These are phyloP conservation scores for Caretta caretta DNA, from an alignment of 2,113 vertebrate species.

Conservation along the genomic window DNA sequence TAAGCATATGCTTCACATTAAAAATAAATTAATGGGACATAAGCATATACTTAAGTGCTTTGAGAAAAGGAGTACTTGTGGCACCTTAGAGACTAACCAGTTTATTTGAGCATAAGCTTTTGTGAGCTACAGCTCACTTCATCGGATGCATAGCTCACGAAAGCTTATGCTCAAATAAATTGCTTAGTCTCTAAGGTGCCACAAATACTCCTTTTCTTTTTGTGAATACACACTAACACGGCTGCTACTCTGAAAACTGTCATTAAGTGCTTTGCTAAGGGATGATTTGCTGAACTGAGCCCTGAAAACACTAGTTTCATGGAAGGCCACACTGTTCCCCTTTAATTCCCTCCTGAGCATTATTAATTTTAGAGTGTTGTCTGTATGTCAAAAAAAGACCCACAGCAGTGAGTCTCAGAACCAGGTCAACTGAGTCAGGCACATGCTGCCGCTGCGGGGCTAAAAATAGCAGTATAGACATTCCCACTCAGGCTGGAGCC, in stretches of 20 bases:
- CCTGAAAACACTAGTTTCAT: not conserved
- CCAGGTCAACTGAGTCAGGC: not conserved
- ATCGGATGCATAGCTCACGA: no score
- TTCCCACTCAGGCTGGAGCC: not conserved
- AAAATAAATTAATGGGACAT: rapidly evolving
- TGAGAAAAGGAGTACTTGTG: not conserved
- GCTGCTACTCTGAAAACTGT: no score
- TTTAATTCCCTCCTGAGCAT: not conserved
- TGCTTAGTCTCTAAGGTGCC: no score
- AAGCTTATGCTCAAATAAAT: no score
- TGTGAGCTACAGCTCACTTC: no score
- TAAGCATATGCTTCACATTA: rapidly evolving
- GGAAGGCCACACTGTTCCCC: not conserved
- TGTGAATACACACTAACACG: no score
- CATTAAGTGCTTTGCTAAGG: not conserved
- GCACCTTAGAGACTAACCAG: no score
- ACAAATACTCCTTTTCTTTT: no score
- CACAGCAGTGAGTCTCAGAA: not conserved
- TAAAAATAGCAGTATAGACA: not conserved
- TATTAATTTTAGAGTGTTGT: not conserved
- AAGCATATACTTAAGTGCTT: not conserved
- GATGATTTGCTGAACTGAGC: not conserved
- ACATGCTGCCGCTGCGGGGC: not conserved
- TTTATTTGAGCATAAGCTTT: no score
- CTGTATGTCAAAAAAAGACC: not conserved